A percentile compares a stretch with the other conserved stretches of the same genome.
phyloP scores from a whole-genome alignment of 1,140 invertebrate species.

The Drosophila miranda region DNA sequence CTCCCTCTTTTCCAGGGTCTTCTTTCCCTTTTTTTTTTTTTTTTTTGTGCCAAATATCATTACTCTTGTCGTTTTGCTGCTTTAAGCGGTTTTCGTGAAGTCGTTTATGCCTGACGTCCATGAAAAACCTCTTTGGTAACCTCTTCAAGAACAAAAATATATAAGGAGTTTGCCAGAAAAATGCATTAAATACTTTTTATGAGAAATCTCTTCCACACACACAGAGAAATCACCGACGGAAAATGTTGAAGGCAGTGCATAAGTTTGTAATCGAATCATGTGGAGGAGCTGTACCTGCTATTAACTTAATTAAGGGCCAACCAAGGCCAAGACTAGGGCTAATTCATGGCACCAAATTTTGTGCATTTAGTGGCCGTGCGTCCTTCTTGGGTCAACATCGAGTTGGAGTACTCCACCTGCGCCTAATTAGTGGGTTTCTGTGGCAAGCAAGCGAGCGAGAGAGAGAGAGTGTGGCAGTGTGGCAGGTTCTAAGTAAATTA shows the following conservation, averaged over 20 bases:
- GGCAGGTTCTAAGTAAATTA: conserved; percentile 4
- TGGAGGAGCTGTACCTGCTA: neutral
- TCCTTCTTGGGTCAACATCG: conserved; percentile 59
- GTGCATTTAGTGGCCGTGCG: conserved; percentile 28
- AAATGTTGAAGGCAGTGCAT: neutral
- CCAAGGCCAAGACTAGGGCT: conserved; percentile 15
- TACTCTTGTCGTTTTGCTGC: conserved; percentile 76
- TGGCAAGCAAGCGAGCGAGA: neutral
- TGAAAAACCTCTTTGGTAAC: conserved; percentile 61
- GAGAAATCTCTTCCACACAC: conserved; percentile 44
- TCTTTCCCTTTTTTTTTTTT: conserved; percentile 21
- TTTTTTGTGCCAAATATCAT: conserved; percentile 65
- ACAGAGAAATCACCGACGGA: conserved; percentile 16
- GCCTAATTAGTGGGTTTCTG: conserved; percentile 63
- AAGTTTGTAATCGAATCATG: too few species aligned
- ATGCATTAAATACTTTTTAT: conserved; percentile 57
- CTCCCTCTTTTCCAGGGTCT: conserved; percentile 19
- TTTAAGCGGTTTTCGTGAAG: conserved; percentile 77
- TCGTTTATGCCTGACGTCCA: conserved; percentile 71
- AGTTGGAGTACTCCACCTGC: conserved; percentile 19
- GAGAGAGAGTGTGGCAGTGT: conserved; percentile 10
- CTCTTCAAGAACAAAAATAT: conserved; percentile 15
- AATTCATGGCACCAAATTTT: conserved; percentile 55
- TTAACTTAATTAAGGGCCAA: conserved; percentile 37
- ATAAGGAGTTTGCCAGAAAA: conserved; percentile 43